Evolutionary conservation across 2,888 invertebrate genomes (phyloP), one percentile per base, ranked within the genome.

Genomic region (Heterodera filipjevi): DNA sequence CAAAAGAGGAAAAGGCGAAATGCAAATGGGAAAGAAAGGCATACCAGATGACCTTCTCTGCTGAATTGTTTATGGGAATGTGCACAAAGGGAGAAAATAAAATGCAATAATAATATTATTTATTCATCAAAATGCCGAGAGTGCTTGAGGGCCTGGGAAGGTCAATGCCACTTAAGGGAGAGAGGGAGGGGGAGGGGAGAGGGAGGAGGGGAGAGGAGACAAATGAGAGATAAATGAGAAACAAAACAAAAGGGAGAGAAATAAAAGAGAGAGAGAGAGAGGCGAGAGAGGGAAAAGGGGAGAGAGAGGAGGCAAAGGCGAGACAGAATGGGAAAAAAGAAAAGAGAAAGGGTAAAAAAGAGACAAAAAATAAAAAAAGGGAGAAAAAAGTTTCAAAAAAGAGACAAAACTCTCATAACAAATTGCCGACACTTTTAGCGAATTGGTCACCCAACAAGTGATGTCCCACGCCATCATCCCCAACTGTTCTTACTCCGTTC

Each of bases 401-500:
- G 3, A 59, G 12, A 27, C 3, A n/a, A 5, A 14, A 12, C 64
- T 68, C 68, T 66, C 19, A 22, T 35, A n/a, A 19, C 53, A 12
- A 12, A 19, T 30, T 32, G 5, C 30, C 10, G 16, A 76, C 22
- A 27, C 27, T 75, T 86, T 44, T 77, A 88, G 87, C 66, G 88
- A 88, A 64, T 80, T 86, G 71, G 80, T 84, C 27, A 84, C 87
- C 5, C 78, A 80, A 53, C 74, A 78, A 66, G 72, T 79, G 59
- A 44, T 86, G 27, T 53, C 80, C 35, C 84, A 85, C 44, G 79
- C 84, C 16, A 80, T 80, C n/a, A 80, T 83, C 30, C 88, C 88
- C 3, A 79, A 74, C 22, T 88, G 88, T 80, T 75, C 80, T 8
- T 88, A 88, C 79, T 83, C 86, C 19, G 83, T 88, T 22, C 87